Percentiles rank a stretch among this genome's conserved stretches.
Evolutionary conservation across 2,113 vertebrate genomes (phyloP).

Genomic region (Dicentrarchus labrax): DNA sequence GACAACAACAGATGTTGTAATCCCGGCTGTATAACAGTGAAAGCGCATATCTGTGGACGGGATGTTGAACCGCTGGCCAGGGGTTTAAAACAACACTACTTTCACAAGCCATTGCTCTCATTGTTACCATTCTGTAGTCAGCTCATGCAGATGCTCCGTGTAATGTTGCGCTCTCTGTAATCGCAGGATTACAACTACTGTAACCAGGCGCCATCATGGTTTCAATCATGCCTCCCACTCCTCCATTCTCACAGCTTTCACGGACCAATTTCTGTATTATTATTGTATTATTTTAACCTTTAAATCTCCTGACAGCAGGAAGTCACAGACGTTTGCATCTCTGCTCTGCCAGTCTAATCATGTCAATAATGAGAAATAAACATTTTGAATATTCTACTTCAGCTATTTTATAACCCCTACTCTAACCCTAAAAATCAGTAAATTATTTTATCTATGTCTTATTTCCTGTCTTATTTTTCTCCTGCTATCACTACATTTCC

Average conservation of each 20-base stretch:
- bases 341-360: neutral
- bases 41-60: conserved; percentile 57
- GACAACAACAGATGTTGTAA: conserved; percentile 77
- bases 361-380: neutral
- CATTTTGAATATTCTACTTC: neutral
- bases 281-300: conserved; percentile 1
- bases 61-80: conserved; percentile 52
- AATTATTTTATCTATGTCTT: conserved; percentile 31
- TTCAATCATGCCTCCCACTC: conserved; percentile 37
- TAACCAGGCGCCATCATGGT: conserved; percentile 35
- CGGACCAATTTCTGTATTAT: neutral
- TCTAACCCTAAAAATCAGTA: conserved; percentile 13
- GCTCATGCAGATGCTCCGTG: conserved; percentile 63
- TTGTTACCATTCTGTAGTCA: conserved; percentile 57
- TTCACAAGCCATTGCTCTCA: conserved; percentile 73
- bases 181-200: conserved; percentile 66
- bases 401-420: neutral
- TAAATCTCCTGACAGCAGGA: neutral
- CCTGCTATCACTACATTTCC: conserved; percentile 24
- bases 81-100: conserved; percentile 69
- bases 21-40: conserved; percentile 54
- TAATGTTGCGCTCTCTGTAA: conserved; percentile 49
- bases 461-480: conserved; percentile 25
- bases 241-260: conserved; percentile 20
- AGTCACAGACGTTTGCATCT: neutral